Percentiles rank a stretch among this genome's conserved stretches.
These are phyloP conservation scores for Solenodon paradoxus DNA, from an alignment of 2,113 vertebrate genomes.

Conservation along the genomic window DNA sequence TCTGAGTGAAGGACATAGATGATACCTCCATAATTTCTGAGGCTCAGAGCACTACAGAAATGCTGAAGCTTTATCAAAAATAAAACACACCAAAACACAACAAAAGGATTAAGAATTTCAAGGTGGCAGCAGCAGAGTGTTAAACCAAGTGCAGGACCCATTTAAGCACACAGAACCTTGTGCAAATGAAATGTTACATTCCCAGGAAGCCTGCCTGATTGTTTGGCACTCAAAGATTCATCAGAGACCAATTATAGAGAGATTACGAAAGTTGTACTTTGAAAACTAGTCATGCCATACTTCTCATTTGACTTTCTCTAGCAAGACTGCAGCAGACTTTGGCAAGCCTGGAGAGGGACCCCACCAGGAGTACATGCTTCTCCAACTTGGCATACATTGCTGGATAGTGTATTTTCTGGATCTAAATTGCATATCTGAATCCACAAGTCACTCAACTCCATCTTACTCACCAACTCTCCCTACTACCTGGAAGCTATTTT, in stretches of 20 bases:
- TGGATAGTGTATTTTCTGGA: not conserved
- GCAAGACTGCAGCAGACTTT: not conserved
- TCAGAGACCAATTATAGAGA: not conserved
- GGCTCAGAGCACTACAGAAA: not conserved
- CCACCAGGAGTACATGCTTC: not conserved
- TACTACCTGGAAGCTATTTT: conserved; percentile 53
- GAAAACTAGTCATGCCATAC: not conserved
- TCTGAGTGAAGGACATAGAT: not conserved
- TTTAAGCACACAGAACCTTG: not conserved
- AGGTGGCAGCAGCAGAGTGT: not conserved
- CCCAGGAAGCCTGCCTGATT: not conserved
- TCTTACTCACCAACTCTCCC: not conserved
- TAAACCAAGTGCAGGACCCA: not conserved
- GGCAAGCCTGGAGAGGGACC: not conserved
- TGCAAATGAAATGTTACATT: not conserved
- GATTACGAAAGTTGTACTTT: not conserved
- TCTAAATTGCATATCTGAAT: not conserved
- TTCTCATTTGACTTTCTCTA: not conserved
- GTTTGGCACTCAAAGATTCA: not conserved
- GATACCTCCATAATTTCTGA: not conserved
- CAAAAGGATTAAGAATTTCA: not conserved
- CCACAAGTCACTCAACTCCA: not conserved
- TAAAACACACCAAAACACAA: not conserved
- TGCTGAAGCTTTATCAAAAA: not conserved
- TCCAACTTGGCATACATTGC: not conserved